phyloP scores from a whole-genome alignment of 2,113 vertebrate species.

The Apaloderma vittatum region DNA sequence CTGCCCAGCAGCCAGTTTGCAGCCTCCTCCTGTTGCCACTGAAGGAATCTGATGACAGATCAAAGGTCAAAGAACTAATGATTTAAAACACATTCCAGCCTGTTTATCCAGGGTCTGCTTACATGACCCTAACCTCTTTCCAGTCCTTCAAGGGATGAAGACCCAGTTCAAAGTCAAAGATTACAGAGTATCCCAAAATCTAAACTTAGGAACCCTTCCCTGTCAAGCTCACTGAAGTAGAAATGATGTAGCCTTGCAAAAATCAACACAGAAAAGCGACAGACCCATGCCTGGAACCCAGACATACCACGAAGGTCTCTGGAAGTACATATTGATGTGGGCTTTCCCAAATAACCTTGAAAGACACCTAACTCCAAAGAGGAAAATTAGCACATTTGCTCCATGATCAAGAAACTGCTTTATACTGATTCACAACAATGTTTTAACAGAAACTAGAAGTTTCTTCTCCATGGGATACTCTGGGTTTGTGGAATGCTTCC shows the following conservation, averaged over 20 bases:
- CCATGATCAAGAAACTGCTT: background rate
- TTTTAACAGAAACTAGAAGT: background rate
- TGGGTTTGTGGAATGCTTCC: background rate
- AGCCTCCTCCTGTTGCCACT: background rate
- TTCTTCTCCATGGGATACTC: background rate
- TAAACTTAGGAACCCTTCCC: background rate
- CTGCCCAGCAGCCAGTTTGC: background rate
- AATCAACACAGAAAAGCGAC: background rate
- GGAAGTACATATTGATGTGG: background rate
- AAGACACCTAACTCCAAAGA: background rate
- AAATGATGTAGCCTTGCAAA: background rate
- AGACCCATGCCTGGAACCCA: background rate
- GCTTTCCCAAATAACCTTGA: background rate
- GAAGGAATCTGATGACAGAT: constrained; percentile 46
- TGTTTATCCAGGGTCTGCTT: constrained; percentile 47
- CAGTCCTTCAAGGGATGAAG: constrained; percentile 1
- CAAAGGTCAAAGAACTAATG: constrained; percentile 70
- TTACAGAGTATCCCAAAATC: constrained; percentile 5
- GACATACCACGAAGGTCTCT: background rate
- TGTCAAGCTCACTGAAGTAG: background rate
- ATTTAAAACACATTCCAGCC: constrained; percentile 61
- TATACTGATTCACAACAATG: background rate
- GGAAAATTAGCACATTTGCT: background rate
- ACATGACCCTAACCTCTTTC: constrained; percentile 30
- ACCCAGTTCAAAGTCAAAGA: constrained; percentile 55